Conservation (phyloP, 1,140 invertebrate species). For the Cecropterus lyciades region DNA sequence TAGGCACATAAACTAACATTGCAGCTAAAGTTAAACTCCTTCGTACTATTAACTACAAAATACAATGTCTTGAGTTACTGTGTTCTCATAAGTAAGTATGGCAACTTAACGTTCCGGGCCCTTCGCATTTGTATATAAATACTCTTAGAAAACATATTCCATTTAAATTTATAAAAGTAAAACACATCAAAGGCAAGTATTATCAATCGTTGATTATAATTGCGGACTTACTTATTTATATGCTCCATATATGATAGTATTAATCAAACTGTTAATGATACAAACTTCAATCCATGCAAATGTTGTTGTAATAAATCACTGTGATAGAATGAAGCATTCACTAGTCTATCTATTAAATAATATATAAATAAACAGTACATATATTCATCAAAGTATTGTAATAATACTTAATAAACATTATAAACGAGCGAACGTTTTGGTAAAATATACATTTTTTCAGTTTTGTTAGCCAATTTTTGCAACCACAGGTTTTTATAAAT, state of each 20-base stretch:
- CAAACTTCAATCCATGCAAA: constrained; percentile 63
- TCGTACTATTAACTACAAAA: not conserved
- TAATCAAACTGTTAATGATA: constrained; percentile 66
- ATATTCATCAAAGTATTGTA: not conserved
- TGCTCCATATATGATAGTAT: constrained; percentile 51
- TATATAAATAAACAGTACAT: constrained; percentile 23
- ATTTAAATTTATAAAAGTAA: not conserved
- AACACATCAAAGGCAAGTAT: not conserved
- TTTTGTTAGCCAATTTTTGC: too few relatives aligned
- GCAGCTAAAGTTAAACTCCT: not conserved
- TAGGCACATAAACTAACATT: constrained; percentile 2
- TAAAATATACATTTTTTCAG: too few relatives aligned
- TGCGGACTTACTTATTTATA: constrained; percentile 11
- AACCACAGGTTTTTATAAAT: too few relatives aligned
- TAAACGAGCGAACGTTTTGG: too few relatives aligned
- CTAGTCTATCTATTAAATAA: constrained; percentile 43
- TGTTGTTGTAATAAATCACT: constrained; percentile 69
- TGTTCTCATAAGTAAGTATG: not conserved
- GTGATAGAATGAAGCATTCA: constrained; percentile 43
- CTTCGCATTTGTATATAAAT: too few relatives aligned
- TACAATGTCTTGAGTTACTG: not conserved
- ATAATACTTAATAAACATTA: too few relatives aligned
- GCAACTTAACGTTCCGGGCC: too few relatives aligned
- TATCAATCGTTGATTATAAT: constrained; percentile 2
- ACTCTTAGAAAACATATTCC: too few relatives aligned